Conservation (phyloP, 2,113 vertebrate genomes). For the Atractosteus spatula region DNA sequence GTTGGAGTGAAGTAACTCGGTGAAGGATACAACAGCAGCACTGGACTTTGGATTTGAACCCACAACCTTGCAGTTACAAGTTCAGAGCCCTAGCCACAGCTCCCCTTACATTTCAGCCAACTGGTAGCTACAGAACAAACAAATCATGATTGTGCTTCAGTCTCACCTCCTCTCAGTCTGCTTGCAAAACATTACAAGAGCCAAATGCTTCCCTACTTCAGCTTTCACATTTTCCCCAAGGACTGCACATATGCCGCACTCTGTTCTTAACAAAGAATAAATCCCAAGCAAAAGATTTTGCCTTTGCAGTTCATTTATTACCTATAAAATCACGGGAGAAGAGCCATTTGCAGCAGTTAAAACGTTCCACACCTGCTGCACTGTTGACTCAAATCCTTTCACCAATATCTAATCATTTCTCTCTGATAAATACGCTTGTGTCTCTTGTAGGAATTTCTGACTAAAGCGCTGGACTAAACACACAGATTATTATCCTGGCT, state of each 20-base stretch:
- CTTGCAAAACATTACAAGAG: no score
- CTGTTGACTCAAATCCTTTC: slow-evolving; percentile 87
- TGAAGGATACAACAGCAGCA: no score
- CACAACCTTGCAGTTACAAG: no score
- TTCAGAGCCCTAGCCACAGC: no score
- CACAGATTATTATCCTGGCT: slow-evolving; percentile 64
- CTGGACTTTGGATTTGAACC: no score
- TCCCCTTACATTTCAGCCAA: no score
- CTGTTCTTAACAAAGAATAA: slow-evolving; percentile 1
- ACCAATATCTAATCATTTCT: slow-evolving; percentile 76
- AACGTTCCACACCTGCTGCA: slow-evolving; percentile 75
- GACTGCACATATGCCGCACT: not conserved
- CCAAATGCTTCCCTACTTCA: no score
- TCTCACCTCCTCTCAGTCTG: slow-evolving; percentile 2
- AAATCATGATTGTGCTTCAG: not conserved
- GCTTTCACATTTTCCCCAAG: no score
- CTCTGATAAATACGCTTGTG: slow-evolving; percentile 81
- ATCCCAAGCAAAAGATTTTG: slow-evolving; percentile 21
- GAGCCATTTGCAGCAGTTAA: slow-evolving; percentile 68
- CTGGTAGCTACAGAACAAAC: no score
- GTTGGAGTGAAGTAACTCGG: no score
- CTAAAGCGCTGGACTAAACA: slow-evolving; percentile 51
- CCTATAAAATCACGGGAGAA: slow-evolving; percentile 56
- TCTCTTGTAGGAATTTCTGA: slow-evolving; percentile 58
- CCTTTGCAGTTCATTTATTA: slow-evolving; percentile 54